Percentiles rank a stretch among this genome's conserved stretches.
phyloP scores from a whole-genome alignment of 1,140 invertebrate species.

The Trichonephila clavipes region DNA sequence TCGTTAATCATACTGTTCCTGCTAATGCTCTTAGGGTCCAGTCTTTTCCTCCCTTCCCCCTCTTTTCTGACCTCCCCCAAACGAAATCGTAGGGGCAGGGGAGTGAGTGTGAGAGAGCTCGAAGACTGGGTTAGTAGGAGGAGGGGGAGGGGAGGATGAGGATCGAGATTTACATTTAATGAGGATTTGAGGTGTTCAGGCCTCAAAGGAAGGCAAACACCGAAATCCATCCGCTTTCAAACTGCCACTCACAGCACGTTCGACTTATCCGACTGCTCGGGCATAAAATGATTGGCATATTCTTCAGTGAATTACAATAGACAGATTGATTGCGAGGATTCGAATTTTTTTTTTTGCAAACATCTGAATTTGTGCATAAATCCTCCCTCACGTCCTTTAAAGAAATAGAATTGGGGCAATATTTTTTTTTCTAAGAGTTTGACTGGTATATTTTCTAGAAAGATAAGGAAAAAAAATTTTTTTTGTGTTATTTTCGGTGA shows the following conservation, averaged over 20 bases:
- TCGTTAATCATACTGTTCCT: constrained; percentile 76
- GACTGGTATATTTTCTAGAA: too few species aligned
- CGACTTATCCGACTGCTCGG: constrained; percentile 58
- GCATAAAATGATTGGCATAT: constrained; percentile 70
- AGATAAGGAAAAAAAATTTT: too few species aligned
- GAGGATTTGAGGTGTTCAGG: constrained; percentile 75
- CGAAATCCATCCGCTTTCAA: constrained; percentile 53
- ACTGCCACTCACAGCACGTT: constrained; percentile 70
- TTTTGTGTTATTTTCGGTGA: too few species aligned
- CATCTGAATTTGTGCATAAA: background rate
- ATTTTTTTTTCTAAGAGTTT: too few species aligned
- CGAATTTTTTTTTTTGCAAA: background rate
- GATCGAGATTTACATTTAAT: constrained; percentile 74
- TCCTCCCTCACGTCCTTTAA: too few species aligned
- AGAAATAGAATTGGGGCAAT: too few species aligned
- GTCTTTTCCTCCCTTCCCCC: background rate
- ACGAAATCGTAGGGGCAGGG: background rate
- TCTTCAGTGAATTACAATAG: constrained; percentile 68
- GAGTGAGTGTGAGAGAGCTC: constrained; percentile 1
- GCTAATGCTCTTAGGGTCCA: constrained; percentile 71
- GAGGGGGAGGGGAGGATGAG: background rate
- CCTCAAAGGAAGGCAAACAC: constrained; percentile 73
- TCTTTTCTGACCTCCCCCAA: background rate
- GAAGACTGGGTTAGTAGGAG: constrained; percentile 49
- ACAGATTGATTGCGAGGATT: background rate